Evolutionary conservation across 2,113 vertebrate genomes (phyloP).

Genomic region (Myodes glareolus): DNA sequence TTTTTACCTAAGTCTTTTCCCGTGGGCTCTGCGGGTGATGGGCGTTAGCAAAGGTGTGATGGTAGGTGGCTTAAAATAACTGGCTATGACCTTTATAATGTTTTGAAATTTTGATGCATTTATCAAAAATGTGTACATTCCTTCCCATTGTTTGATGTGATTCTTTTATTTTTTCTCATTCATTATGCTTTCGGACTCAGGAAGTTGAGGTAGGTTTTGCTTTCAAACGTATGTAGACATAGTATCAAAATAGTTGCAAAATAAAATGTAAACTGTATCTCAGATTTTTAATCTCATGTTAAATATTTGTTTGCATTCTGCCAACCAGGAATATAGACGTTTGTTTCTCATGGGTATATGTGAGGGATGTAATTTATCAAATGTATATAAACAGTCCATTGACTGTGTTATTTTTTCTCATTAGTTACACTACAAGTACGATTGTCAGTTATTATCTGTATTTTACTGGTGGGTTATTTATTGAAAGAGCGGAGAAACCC

Average conservation of each 20-base stretch:
- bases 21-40: background rate
- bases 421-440: slow-evolving; percentile 79
- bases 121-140: slow-evolving; percentile 79
- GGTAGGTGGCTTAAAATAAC: slow-evolving; percentile 36
- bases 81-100: slow-evolving; percentile 62
- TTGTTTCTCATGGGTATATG: slow-evolving; percentile 70
- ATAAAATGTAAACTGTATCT: slow-evolving; percentile 64
- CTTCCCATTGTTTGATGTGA: slow-evolving; percentile 83
- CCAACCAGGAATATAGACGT: slow-evolving; percentile 55
- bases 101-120: slow-evolving; percentile 73
- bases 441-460: slow-evolving; percentile 80
- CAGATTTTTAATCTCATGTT: slow-evolving; percentile 50
- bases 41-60: slow-evolving; percentile 24
- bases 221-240: slow-evolving; percentile 82
- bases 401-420: slow-evolving; percentile 77
- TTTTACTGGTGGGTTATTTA: slow-evolving; percentile 80
- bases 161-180: slow-evolving; percentile 86
- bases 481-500: slow-evolving; percentile 74
- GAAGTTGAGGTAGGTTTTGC: slow-evolving; percentile 89
- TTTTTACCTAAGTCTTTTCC: background rate
- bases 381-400: slow-evolving; percentile 75
- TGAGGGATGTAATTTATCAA: slow-evolving; percentile 76
- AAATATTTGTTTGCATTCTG: slow-evolving; percentile 76
- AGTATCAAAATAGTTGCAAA: slow-evolving; percentile 71
- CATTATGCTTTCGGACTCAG: slow-evolving; percentile 87